These are phyloP conservation scores for Sympetrum striolatum DNA, from an alignment of 2,888 invertebrate genomes.

Conservation along the genomic window DNA sequence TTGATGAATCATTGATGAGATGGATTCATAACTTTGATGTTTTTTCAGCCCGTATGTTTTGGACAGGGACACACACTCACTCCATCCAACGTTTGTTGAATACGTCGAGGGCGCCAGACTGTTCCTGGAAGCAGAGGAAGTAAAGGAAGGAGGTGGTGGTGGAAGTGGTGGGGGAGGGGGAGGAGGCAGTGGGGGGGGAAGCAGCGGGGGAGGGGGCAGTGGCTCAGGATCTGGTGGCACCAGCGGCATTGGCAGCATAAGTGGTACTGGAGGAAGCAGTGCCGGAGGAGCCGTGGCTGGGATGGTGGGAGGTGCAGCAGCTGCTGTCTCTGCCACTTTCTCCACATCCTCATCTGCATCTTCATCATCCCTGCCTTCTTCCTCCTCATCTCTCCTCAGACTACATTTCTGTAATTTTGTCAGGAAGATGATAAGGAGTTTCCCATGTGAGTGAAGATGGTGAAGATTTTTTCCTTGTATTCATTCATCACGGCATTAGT, in stretches of 20 bases:
- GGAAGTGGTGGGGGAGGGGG: background rate
- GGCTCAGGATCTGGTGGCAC: background rate
- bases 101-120: slow-evolving; percentile 93
- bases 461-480: too few species aligned
- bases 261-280: background rate
- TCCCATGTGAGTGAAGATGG: slow-evolving; percentile 73
- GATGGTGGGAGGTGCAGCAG: background rate
- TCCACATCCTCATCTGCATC: slow-evolving; percentile 6
- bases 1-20: too few species aligned
- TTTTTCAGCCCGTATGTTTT: slow-evolving; percentile 75
- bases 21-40: slow-evolving; percentile 29
- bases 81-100: slow-evolving; percentile 89
- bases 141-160: slow-evolving; percentile 73
- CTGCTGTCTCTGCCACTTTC: background rate
- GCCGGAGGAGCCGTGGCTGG: background rate
- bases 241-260: background rate
- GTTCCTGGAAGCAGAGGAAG: slow-evolving; percentile 91
- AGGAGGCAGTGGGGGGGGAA: background rate
- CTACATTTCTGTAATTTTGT: slow-evolving; percentile 94
- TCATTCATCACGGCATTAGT: too few species aligned
- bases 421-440: slow-evolving; percentile 90
- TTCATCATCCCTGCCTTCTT: background rate
- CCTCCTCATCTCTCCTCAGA: slow-evolving; percentile 86
- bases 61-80: slow-evolving; percentile 80
- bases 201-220: background rate